Percentiles rank a stretch among this genome's conserved stretches.
Evolutionary conservation across 92 coral and sea anemone species (phyloP).

Genomic region (Ricordea florida): DNA sequence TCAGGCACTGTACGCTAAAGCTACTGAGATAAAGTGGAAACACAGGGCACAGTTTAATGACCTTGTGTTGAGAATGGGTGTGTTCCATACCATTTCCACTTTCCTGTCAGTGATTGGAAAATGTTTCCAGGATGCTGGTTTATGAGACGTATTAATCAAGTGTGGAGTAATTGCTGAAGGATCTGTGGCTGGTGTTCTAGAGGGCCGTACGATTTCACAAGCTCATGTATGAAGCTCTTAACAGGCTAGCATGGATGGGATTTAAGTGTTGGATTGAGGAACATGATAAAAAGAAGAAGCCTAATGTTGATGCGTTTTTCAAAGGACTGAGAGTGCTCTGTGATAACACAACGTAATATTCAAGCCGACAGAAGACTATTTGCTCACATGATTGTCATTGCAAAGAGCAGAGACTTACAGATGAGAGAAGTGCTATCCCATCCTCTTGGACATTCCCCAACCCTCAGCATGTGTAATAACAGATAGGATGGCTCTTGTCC

Average conservation of each 20-base stretch:
- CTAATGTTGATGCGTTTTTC: background rate
- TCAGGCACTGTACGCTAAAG: conserved; percentile 22
- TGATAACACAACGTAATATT: background rate
- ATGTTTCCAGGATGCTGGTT: conserved; percentile 42
- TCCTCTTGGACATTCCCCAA: conserved; percentile 43
- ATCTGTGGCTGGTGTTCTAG: background rate
- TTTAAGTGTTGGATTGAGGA: conserved; percentile 28
- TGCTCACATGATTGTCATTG: conserved; percentile 40
- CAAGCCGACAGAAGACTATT: conserved; percentile 41
- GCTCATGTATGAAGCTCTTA: conserved; percentile 47
- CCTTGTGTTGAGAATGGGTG: conserved; percentile 15
- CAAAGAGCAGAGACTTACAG: conserved; percentile 28
- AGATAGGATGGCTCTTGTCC: conserved; percentile 22
- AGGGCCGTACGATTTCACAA: conserved; percentile 21
- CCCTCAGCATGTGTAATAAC: conserved; percentile 1
- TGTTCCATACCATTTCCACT: conserved; percentile 25
- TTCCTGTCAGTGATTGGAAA: conserved; percentile 38
- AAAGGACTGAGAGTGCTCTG: background rate
- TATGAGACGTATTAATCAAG: background rate
- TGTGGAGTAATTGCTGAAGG: conserved; percentile 31
- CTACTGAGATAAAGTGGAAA: conserved; percentile 30
- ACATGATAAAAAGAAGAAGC: background rate
- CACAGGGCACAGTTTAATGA: conserved; percentile 1
- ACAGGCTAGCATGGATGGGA: conserved; percentile 24
- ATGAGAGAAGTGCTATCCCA: conserved; percentile 39